Evolutionary conservation across 2,797 vertebrate genomes (phyloP).

Genomic region (Gymnoscopelus microlampas): DNA sequence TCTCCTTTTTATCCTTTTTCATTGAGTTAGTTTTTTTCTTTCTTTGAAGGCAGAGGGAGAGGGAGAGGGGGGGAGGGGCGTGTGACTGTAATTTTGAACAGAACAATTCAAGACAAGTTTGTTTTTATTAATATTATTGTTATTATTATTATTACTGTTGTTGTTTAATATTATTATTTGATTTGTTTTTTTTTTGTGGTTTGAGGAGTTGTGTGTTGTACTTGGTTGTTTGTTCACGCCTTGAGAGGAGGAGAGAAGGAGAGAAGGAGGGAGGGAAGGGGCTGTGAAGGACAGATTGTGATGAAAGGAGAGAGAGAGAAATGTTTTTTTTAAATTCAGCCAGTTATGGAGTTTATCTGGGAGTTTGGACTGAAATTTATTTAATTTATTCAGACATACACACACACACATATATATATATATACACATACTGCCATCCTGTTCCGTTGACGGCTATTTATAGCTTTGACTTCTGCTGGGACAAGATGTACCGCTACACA

Average conservation of each 20-base stretch:
- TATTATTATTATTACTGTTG: conserved; percentile 46
- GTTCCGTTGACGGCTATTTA: conserved; percentile 21
- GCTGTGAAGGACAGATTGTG: not conserved
- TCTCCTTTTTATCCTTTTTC: conserved; percentile 64
- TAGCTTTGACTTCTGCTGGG: not conserved
- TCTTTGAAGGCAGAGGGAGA: conserved; percentile 58
- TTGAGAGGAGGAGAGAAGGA: conserved; percentile 70
- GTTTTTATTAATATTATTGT: conserved; percentile 81
- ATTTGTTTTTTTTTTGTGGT: conserved; percentile 75
- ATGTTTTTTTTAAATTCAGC: no score
- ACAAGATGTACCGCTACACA: no score
- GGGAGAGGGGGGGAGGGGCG: conserved; percentile 35
- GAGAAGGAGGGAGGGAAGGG: conserved; percentile 2
- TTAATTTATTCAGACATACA: conserved; percentile 18
- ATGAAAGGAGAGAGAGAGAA: not conserved
- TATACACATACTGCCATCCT: conserved; percentile 40
- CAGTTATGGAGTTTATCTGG: no score
- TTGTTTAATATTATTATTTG: conserved; percentile 78
- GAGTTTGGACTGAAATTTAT: no score
- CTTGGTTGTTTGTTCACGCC: conserved; percentile 73
- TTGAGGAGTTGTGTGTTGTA: conserved; percentile 83
- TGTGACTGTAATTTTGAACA: conserved; percentile 66
- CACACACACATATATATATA: conserved; percentile 9
- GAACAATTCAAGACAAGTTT: conserved; percentile 80
- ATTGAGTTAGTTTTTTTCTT: conserved; percentile 65